Evolutionary conservation across 1,140 invertebrate genomes (phyloP), one percentile per base, ranked within the genome.

Genomic region (Drosophila subobscura): DNA sequence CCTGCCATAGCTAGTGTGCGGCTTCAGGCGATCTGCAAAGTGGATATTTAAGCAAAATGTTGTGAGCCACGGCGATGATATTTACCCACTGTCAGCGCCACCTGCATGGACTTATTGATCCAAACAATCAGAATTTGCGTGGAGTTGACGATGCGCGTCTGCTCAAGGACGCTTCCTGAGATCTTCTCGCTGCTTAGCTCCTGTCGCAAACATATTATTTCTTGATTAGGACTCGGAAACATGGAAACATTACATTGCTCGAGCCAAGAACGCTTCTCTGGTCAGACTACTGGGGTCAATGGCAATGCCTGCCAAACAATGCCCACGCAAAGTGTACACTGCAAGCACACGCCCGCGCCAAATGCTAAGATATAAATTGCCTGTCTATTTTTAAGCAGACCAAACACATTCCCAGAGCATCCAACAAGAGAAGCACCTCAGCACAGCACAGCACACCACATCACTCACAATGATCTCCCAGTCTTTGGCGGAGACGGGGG

Each of bases 91-190:
- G 88, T 89, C 47, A 93, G 79, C 27, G 86, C 91, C 41, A 93
- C 91, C 71, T 91, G 86, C 63, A 93, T 89, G 40, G 91, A 92
- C 71, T 91, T 92, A 67, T 92, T 92, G 50, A 93, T 89, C 93
- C 93, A 93, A 66, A 93, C 92, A 5, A 93, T 72, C 16, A 93
- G 58, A 49, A 92, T 92, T 77, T 93, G 92, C 10, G 91, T 77
- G 3, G 83, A 78, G 60, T 92, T 91, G 1, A 93, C 89, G 66
- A 93, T 91, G 37, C 91, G 89, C 4, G 93, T 92, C 80, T 93
- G 93, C 56, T 93, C 92, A 29, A 93, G 75, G 22, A 93, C 78
- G 49, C 92, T 92, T 5, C 83, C 83, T 58, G 93, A 92, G 25
- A 93, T 92, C 61, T 91, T 92, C 60, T 92, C 91, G 7, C 91